Conservation (phyloP, 1,140 invertebrate genomes). For the Pantala flavescens region DNA sequence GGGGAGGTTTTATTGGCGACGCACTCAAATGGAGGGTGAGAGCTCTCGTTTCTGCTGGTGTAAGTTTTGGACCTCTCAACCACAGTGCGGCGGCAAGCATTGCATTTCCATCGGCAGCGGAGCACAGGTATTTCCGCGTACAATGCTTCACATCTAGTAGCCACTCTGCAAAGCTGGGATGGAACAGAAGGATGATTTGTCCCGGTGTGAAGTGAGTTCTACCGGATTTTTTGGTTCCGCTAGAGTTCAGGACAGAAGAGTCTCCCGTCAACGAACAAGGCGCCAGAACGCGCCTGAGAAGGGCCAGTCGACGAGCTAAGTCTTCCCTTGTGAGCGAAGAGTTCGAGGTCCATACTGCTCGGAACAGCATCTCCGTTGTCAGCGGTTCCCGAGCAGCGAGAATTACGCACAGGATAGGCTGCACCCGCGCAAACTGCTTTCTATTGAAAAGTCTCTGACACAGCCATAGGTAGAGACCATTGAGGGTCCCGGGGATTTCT, state of each 20-base stretch:
- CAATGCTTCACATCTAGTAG: conserved; percentile 92
- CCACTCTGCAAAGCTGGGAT: conserved; percentile 90
- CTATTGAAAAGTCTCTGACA: conserved; percentile 85
- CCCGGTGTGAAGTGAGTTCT: neutral
- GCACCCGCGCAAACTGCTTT: conserved; percentile 67
- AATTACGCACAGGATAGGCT: conserved; percentile 75
- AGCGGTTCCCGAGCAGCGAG: conserved; percentile 77
- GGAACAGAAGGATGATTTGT: conserved; percentile 46
- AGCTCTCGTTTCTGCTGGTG: conserved; percentile 41
- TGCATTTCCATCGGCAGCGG: conserved; percentile 74
- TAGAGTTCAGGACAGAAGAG: conserved; percentile 40
- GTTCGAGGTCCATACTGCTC: conserved; percentile 69
- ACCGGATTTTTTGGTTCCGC: conserved; percentile 29
- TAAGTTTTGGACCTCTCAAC: conserved; percentile 41
- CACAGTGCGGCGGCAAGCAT: conserved; percentile 80
- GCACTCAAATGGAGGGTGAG: conserved; percentile 41
- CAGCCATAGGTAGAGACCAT: conserved; percentile 89
- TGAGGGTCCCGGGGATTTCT: conserved; percentile 89
- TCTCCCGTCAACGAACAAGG: conserved; percentile 35
- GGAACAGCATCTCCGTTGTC: conserved; percentile 65
- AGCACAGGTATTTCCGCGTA: conserved; percentile 86
- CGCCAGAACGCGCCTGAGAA: conserved; percentile 61
- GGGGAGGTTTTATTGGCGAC: neutral
- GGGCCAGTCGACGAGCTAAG: conserved; percentile 67
- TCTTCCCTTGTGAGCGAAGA: conserved; percentile 69